Base-by-base conservation (phyloP, 1,140 invertebrate species). In the Streblospio benedicti region DNA sequence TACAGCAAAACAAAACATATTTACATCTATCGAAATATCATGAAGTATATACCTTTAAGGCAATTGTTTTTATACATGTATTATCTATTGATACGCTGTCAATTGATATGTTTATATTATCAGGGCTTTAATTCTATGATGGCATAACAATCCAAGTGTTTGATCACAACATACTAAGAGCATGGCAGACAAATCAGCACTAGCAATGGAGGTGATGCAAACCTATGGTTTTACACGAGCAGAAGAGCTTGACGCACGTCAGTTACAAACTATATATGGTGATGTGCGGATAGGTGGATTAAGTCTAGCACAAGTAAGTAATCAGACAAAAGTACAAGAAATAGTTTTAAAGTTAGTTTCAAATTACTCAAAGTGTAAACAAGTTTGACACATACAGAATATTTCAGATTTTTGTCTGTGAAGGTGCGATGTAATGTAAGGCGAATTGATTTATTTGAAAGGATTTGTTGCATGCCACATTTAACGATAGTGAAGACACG, bases 271-370 rank as follows among this genome's bases (percentile, higher is more conserved):
- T 25, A 56, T 73, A 14, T 69, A 75, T 66, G 69, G 64, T 32
- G 69, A 70, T 55, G 49, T 76, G n/a, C 51, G 73, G 32, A 70
- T 73, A 61, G 73, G 73, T 18, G 71, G 72, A 31, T 67, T 76
- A 23, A 76, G 73, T 64, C 57, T 74, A 44, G 68, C 70, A 60
- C 73, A 76, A 67, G 73, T 74, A 62, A 44, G 31, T 58, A 23
- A 16, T 38, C n/a, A 38, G 9, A 38, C n/a, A 38, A 9, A 38
- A 9, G 20, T n/a, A 49, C 16, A 9, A n/a, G 12, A 25, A 49
- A 49, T 49, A 9, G 9, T 9, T 49, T 49, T 9, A 49, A 49
- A 20, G 20, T 49, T n/a, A 9, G 23, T 25, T 12, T 14, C 23
- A 12, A n/a, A 20, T 49, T n/a, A 49, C 9, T 14, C 23, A 14